Conservation (phyloP, 2,797 vertebrate genomes). For the Danio kyathit region DNA sequence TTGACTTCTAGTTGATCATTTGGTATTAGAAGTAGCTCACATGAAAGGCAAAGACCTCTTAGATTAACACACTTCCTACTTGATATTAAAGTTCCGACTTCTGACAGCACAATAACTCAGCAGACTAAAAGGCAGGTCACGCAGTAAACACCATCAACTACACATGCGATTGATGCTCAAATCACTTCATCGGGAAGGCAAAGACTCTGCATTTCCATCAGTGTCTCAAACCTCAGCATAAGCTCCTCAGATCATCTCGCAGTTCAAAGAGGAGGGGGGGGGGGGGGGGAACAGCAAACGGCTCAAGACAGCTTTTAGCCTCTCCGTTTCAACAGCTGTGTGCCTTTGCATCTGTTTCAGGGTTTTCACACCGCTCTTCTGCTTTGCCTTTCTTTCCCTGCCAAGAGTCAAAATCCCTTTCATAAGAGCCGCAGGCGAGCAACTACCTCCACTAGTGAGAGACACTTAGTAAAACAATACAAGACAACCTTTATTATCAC, state of each 20-base stretch:
- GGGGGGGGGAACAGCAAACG: conserved; percentile 63
- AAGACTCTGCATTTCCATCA: conserved; percentile 75
- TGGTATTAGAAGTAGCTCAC: too few relatives aligned
- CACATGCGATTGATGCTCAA: neutral
- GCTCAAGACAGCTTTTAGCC: conserved; percentile 78
- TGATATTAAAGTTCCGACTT: neutral
- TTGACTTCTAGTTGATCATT: too few relatives aligned
- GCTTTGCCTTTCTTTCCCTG: conserved; percentile 33
- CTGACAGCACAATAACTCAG: neutral
- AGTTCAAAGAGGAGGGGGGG: conserved; percentile 74
- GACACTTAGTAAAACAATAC: conserved; percentile 78
- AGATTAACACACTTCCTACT: neutral
- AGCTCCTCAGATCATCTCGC: conserved; percentile 77
- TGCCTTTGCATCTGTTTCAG: conserved; percentile 49
- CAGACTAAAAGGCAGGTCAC: neutral
- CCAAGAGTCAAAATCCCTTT: conserved; percentile 67
- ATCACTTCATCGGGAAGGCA: conserved; percentile 47
- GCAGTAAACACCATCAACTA: neutral
- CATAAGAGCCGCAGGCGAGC: conserved; percentile 70
- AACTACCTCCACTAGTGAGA: conserved; percentile 63
- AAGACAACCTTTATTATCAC: conserved; percentile 76
- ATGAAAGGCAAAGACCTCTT: too few relatives aligned
- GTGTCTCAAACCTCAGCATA: conserved; percentile 77
- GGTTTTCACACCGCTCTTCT: conserved; percentile 61
- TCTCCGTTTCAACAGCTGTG: conserved; percentile 34